phyloP scores from a whole-genome alignment of 2,888 invertebrate species.

The Chaitophorus viminalis region DNA sequence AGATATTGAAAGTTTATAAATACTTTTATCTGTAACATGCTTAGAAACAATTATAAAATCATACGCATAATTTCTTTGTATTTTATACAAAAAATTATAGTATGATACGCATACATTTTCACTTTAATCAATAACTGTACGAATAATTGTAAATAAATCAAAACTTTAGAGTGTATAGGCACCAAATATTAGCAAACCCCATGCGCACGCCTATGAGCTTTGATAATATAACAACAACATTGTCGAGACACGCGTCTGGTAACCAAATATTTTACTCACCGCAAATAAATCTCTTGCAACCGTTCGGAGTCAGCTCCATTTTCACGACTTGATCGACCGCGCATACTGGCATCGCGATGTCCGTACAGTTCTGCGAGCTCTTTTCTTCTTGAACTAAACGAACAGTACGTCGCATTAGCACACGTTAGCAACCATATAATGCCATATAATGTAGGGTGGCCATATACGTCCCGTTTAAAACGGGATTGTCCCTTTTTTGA shows the following conservation, averaged over 20 bases:
- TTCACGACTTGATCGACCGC: constrained; percentile 79
- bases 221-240: no score
- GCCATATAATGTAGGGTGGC: no score
- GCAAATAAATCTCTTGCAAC: constrained; percentile 80
- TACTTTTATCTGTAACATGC: no score
- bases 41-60: no score
- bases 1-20: no score
- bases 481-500: no score
- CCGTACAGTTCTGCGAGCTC: constrained; percentile 71
- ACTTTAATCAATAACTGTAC: background rate
- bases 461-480: no score
- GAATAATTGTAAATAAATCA: background rate
- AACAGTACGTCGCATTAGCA: background rate
- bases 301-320: constrained; percentile 73
- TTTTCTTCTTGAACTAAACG: constrained; percentile 68
- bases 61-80: no score
- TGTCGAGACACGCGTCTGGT: background rate
- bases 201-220: no score
- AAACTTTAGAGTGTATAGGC: background rate
- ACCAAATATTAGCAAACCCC: no score
- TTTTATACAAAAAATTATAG: no score
- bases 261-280: constrained; percentile 69
- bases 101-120: background rate
- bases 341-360: constrained; percentile 77
- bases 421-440: no score